Evolutionary conservation across 1,140 invertebrate genomes (phyloP), one percentile per base, ranked within the genome.

Genomic region (Lineus longissimus): DNA sequence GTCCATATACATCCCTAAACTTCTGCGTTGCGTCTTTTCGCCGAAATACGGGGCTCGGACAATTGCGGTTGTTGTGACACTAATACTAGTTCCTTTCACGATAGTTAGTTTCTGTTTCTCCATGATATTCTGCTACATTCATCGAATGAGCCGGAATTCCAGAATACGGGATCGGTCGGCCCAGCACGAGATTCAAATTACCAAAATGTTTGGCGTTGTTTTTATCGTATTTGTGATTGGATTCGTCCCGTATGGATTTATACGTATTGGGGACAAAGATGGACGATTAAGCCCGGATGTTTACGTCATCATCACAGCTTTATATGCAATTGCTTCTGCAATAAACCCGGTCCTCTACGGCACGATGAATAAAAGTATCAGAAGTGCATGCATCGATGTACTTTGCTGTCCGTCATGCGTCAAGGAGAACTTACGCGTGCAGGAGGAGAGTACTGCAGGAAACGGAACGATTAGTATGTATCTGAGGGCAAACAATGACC

Each of bases 141-240:
- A 74, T 55, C 65, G 71, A n/a, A 75, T 72, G 19, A 72, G 75
- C 22, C 69, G 68, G 54, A 71, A 69, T 13, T 71, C 76, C 27
- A 64, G 75, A 55, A 71, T 67, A 41, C 70, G 65, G 17, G 61
- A 74, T 15, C 73, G 75, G 55, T 69, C 72, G 13, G 74, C 75
- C 9, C 69, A 73, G 33, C 67, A 79, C 15, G 80, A 82, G 65
- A 78, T 82, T 27, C 76, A 78, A 63, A 81, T 82, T 47, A 82
- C 79, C 0, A 82, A 80, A 69, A 82, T 82, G 80, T 82, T 82
- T 67, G 78, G 76, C 45, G 72, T 81, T 60, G 76, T 81, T 13
- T 82, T 82, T 63, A 65, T 80, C 6, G 68, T 81, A 17, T 79
- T 82, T 40, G 63, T 81, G 41, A 65, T 80, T 17, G 80, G 79